phyloP scores from a whole-genome alignment of 2,888 invertebrate genomes.

The Acanthosoma haemorrhoidale region DNA sequence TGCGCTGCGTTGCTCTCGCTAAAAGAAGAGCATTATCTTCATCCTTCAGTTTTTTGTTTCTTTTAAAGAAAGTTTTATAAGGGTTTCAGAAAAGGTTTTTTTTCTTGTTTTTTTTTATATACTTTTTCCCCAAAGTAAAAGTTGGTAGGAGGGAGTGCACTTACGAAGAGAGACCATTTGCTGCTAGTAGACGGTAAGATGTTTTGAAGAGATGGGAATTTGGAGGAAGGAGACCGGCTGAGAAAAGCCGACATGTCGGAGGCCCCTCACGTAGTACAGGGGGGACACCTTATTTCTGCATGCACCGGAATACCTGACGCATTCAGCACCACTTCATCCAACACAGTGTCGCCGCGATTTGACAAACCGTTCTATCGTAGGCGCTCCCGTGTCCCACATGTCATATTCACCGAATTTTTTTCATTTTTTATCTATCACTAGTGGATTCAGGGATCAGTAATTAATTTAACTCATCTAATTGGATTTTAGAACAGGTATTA shows the following conservation, averaged over 20 bases:
- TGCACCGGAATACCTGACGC: neutral
- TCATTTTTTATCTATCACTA: too few relatives aligned
- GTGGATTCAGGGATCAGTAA: too few relatives aligned
- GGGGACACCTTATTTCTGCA: neutral
- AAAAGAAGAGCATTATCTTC: neutral
- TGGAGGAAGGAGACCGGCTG: neutral
- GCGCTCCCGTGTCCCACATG: too few relatives aligned
- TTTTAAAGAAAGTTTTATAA: conserved; percentile 3
- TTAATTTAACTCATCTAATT: too few relatives aligned
- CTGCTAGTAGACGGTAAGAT: conserved; percentile 14
- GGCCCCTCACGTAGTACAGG: conserved; percentile 3
- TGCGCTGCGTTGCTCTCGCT: neutral
- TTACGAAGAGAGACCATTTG: neutral
- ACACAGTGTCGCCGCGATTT: too few relatives aligned
- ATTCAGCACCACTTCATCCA: conserved; percentile 10
- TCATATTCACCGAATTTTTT: too few relatives aligned
- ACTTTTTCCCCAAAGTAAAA: neutral
- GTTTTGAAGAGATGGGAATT: conserved; percentile 6
- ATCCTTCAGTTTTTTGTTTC: neutral
- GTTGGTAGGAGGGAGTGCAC: neutral
- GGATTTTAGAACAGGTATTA: too few relatives aligned
- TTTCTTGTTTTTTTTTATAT: too few relatives aligned
- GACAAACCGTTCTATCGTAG: too few relatives aligned
- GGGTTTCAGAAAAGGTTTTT: neutral
- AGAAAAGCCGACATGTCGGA: too few relatives aligned